Conservation (phyloP, 2,888 invertebrate species). For the Chrysopilus asiliformis region DNA sequence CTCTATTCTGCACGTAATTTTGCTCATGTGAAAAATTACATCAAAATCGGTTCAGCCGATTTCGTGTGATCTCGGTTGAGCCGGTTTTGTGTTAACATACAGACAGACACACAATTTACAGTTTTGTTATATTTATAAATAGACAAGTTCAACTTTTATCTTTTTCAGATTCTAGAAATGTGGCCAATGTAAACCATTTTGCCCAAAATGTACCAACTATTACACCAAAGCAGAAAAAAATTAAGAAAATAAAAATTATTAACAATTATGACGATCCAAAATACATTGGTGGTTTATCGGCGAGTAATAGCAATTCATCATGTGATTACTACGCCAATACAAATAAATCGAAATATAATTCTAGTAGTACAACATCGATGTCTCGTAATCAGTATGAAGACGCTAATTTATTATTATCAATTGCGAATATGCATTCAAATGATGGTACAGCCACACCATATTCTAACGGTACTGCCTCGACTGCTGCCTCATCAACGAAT, state of each 20-base stretch:
- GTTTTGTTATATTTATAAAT: no score
- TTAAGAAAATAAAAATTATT: slow-evolving; percentile 17
- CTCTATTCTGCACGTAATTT: no score
- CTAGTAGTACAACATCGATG: slow-evolving; percentile 3
- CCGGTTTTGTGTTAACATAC: no score
- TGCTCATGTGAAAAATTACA: no score
- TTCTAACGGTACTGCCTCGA: slow-evolving; percentile 1
- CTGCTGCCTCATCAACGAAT: slow-evolving; percentile 4
- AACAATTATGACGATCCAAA: slow-evolving; percentile 20
- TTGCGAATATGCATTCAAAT: slow-evolving; percentile 17
- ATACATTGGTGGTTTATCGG: slow-evolving; percentile 7
- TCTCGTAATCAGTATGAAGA: slow-evolving; percentile 22
- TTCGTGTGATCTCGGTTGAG: no score
- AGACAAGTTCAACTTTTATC: no score
- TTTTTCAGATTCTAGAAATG: no score
- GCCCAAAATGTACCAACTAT: no score
- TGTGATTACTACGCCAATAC: slow-evolving; percentile 11
- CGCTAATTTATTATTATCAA: slow-evolving; percentile 19
- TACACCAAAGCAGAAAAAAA: slow-evolving; percentile 22
- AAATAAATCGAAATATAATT: neutral
- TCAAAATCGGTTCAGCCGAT: no score
- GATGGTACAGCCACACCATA: slow-evolving; percentile 9
- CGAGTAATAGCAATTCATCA: slow-evolving; percentile 28
- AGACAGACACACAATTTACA: no score
- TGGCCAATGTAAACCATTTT: no score